These are phyloP conservation scores for Gasterosteus nipponicus DNA, from an alignment of 2,113 vertebrate genomes.

Conservation along the genomic window DNA sequence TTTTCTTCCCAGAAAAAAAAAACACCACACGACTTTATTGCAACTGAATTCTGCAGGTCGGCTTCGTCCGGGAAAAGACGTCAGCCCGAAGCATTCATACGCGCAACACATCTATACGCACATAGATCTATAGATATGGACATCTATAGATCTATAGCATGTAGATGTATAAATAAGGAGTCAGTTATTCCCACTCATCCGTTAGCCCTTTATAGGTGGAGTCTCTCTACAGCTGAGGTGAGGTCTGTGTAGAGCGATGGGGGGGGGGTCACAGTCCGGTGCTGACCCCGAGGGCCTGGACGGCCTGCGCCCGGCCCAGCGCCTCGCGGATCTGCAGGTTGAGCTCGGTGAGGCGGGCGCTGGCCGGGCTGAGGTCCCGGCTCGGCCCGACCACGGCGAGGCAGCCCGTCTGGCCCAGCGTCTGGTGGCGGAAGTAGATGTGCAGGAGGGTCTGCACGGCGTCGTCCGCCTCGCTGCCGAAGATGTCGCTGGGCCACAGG, in stretches of 20 bases:
- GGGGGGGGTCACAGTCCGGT: conserved; percentile 85
- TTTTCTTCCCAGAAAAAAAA: conserved; percentile 52
- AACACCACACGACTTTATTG: conserved; percentile 75
- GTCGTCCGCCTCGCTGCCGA: conserved; percentile 90
- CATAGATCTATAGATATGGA: too few relatives aligned
- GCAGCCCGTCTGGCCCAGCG: conserved; percentile 94
- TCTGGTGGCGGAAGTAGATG: conserved; percentile 98
- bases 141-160: too few relatives aligned
- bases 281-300: conserved; percentile 79
- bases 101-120: conserved; percentile 22
- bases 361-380: conserved; percentile 93
- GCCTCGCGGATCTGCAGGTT: conserved; percentile 97
- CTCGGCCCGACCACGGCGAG: conserved; percentile 92
- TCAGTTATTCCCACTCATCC: conserved; percentile 78
- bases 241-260: conserved; percentile 38
- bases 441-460: conserved; percentile 93
- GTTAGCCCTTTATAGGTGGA: conserved; percentile 83
- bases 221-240: conserved; percentile 57
- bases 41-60: conserved; percentile 75
- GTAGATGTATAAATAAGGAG: conserved; percentile 61
- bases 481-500: conserved; percentile 96
- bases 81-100: conserved; percentile 74
- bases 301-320: conserved; percentile 87
- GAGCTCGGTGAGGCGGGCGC: conserved; percentile 93
- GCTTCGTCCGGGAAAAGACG: conserved; percentile 70